Conservation (phyloP, 2,888 invertebrate species). For the Brachypalpus laphriformis region DNA sequence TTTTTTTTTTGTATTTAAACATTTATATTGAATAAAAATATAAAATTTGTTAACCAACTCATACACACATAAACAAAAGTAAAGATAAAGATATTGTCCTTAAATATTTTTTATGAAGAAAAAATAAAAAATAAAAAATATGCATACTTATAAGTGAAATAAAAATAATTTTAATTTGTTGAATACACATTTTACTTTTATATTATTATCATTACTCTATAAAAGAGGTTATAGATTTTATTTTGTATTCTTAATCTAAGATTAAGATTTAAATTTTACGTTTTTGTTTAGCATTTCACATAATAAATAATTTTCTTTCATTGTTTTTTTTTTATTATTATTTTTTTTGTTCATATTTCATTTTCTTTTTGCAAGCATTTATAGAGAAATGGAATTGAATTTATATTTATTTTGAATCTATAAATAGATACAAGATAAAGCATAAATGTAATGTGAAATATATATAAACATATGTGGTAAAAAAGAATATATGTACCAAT, state of each 20-base stretch:
- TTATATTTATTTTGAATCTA: slow-evolving; percentile 15
- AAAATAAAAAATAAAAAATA: background rate
- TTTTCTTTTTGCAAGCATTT: slow-evolving; percentile 47
- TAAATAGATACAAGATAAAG: slow-evolving; percentile 21
- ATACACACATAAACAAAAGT: background rate
- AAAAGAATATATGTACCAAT: slow-evolving; percentile 23
- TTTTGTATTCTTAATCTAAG: slow-evolving; percentile 55
- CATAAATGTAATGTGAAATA: slow-evolving; percentile 24
- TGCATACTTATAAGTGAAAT: slow-evolving; percentile 15
- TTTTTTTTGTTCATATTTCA: background rate
- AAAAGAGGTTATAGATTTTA: slow-evolving; percentile 22
- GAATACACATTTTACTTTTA: slow-evolving; percentile 35
- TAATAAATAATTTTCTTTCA: slow-evolving; percentile 2
- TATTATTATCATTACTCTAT: slow-evolving; percentile 14
- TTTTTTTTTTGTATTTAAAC: slow-evolving; percentile 26
- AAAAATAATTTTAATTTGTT: slow-evolving; percentile 53
- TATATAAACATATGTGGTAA: background rate
- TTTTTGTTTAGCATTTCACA: slow-evolving; percentile 55
- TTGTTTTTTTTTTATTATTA: background rate
- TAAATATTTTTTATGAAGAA: slow-evolving; percentile 44
- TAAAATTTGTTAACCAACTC: slow-evolving; percentile 25
- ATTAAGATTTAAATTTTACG: slow-evolving; percentile 42
- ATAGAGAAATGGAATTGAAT: slow-evolving; percentile 47
- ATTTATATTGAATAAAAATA: slow-evolving; percentile 12
- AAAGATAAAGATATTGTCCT: background rate